A percentile compares a stretch with the other conserved stretches of the same genome.
These are phyloP conservation scores for Drosophila persimilis DNA, from an alignment of 1,140 invertebrate genomes.

Conservation along the genomic window DNA sequence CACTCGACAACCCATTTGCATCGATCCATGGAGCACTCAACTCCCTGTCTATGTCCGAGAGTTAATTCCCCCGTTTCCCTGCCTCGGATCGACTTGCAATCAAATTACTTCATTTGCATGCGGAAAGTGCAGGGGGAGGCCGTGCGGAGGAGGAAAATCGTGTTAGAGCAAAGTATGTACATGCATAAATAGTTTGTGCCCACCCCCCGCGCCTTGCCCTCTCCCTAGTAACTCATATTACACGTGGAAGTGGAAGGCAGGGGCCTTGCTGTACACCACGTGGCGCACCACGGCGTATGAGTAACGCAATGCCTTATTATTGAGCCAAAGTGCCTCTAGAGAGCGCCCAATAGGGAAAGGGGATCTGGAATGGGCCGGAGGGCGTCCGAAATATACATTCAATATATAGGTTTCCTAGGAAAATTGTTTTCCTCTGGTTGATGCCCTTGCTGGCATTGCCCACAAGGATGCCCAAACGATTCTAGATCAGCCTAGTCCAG, in stretches of 20 bases:
- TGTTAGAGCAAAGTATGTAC: slow-evolving; percentile 29
- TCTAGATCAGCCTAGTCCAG: too few species aligned
- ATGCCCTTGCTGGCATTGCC: too few species aligned
- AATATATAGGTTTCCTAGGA: slow-evolving; percentile 16
- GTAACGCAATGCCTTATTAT: slow-evolving; percentile 71
- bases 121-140: slow-evolving; percentile 7
- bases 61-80: slow-evolving; percentile 10
- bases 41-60: not conserved
- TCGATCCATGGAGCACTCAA: not conserved
- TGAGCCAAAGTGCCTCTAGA: slow-evolving; percentile 30
- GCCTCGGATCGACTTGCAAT: slow-evolving; percentile 25
- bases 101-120: slow-evolving; percentile 56
- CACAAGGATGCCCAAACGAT: too few species aligned
- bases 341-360: not conserved
- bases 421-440: slow-evolving; percentile 3
- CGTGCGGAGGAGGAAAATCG: slow-evolving; percentile 5
- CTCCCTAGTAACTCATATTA: slow-evolving; percentile 45
- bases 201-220: not conserved
- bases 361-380: not conserved
- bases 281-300: slow-evolving; percentile 76
- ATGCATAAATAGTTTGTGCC: slow-evolving; percentile 40
- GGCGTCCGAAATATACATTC: slow-evolving; percentile 11
- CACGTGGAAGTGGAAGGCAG: slow-evolving; percentile 9
- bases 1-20: slow-evolving; percentile 36
- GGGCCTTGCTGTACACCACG: slow-evolving; percentile 47